Percentiles rank a stretch among this genome's conserved stretches.
These are phyloP conservation scores for Heterodera schachtii DNA, from an alignment of 1,140 invertebrate genomes.

Conservation along the genomic window DNA sequence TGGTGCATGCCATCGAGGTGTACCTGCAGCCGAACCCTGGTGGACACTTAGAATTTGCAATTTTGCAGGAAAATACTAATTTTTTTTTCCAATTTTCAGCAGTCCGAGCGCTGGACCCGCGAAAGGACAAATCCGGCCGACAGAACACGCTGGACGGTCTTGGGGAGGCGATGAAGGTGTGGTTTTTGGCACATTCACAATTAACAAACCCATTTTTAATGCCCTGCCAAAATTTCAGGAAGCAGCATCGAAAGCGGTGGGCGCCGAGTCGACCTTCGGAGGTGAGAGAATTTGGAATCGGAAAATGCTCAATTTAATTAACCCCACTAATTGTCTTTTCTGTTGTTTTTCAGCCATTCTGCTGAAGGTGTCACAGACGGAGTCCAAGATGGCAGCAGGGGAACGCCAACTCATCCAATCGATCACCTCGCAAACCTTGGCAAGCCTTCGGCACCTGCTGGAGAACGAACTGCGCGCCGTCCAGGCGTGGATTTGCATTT, in stretches of 20 bases:
- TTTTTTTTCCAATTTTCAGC: slow-evolving; percentile 69
- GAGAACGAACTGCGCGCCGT: too few relatives aligned
- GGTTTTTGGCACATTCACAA: background rate
- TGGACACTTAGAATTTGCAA: slow-evolving; percentile 56
- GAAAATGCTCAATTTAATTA: slow-evolving; percentile 66
- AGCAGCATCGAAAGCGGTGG: slow-evolving; percentile 83
- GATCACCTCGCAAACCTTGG: slow-evolving; percentile 80
- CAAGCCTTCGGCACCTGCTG: slow-evolving; percentile 72
- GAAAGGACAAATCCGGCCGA: slow-evolving; percentile 85
- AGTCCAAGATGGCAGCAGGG: slow-evolving; percentile 83
- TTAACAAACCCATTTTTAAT: background rate
- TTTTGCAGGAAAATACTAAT: background rate
- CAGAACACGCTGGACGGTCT: slow-evolving; percentile 84
- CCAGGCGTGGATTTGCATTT: background rate
- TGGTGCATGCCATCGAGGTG: slow-evolving; percentile 80
- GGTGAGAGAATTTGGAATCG: slow-evolving; percentile 40
- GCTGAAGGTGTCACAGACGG: slow-evolving; percentile 84
- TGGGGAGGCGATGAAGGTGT: slow-evolving; percentile 80
- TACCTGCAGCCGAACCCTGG: slow-evolving; percentile 90
- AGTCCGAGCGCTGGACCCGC: slow-evolving; percentile 85
- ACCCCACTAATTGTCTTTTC: background rate
- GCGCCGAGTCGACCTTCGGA: slow-evolving; percentile 84
- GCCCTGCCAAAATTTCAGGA: slow-evolving; percentile 67
- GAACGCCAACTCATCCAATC: slow-evolving; percentile 84
- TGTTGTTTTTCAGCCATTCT: slow-evolving; percentile 71